Evolutionary conservation across 2,888 invertebrate genomes (phyloP).

Genomic region (Himalopsyche tibetana): DNA sequence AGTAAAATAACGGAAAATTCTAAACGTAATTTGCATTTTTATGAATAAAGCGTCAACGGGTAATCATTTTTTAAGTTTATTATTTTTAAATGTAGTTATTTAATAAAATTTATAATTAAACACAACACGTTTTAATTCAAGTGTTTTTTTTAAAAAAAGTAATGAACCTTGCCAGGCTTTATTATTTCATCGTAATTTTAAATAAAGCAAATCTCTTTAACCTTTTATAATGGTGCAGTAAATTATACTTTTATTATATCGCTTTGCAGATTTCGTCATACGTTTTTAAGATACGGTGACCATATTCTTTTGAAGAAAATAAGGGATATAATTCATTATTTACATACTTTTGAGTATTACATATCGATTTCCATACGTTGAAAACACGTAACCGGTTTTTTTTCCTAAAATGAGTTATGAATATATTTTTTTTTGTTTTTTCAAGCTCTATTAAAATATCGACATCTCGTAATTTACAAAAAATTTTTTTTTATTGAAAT

Average conservation of each 20-base stretch:
- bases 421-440: no score
- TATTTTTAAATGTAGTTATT: not conserved
- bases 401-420: no score
- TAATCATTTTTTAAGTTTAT: conserved; percentile 37
- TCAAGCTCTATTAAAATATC: no score
- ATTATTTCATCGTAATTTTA: not conserved
- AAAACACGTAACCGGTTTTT: no score
- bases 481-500: no score
- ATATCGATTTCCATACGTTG: no score
- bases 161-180: not conserved
- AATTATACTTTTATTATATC: not conserved
- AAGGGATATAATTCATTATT: no score
- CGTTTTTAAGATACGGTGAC: no score
- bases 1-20: conserved; percentile 61
- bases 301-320: no score
- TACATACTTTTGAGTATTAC: no score
- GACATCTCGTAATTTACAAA: no score
- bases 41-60: conserved; percentile 53
- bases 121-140: not conserved
- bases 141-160: not conserved
- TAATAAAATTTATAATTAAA: conserved; percentile 23
- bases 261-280: no score
- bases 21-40: conserved; percentile 58
- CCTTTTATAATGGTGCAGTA: not conserved
- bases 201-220: conserved; percentile 4